Conservation (phyloP, 1,140 invertebrate genomes). For the Calephelis virginiensis region DNA sequence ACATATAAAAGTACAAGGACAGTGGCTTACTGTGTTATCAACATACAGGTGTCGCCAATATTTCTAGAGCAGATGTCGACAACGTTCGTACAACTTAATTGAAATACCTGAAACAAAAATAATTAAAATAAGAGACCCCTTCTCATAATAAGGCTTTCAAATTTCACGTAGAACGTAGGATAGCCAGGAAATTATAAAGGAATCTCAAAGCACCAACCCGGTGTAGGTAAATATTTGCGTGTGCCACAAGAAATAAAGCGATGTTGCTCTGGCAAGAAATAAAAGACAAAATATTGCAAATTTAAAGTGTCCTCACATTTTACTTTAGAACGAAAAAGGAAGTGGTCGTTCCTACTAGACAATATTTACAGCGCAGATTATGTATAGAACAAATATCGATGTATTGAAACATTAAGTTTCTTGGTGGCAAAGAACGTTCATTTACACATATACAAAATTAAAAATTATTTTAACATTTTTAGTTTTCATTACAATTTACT, state of each 20-base stretch:
- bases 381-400: too few relatives aligned
- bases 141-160: constrained; percentile 3
- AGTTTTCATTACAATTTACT: too few relatives aligned
- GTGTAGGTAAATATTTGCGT: constrained; percentile 58
- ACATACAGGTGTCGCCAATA: neutral
- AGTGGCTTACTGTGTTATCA: too few relatives aligned
- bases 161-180: neutral
- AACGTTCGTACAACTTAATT: constrained; percentile 3
- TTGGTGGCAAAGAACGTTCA: too few relatives aligned
- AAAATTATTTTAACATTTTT: too few relatives aligned
- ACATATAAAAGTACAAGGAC: too few relatives aligned
- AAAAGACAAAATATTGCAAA: constrained; percentile 54
- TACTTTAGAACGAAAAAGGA: too few relatives aligned
- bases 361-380: too few relatives aligned
- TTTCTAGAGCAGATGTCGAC: neutral
- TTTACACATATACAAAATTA: too few relatives aligned
- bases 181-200: constrained; percentile 32
- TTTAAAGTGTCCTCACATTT: constrained; percentile 31
- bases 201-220: constrained; percentile 52
- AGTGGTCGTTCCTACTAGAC: too few relatives aligned
- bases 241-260: constrained; percentile 54
- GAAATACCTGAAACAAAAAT: constrained; percentile 22
- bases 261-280: constrained; percentile 58
- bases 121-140: constrained; percentile 15
- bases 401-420: too few relatives aligned